Evolutionary conservation across 2,113 vertebrate species (phyloP).

Genomic region (Bubo bubo): DNA sequence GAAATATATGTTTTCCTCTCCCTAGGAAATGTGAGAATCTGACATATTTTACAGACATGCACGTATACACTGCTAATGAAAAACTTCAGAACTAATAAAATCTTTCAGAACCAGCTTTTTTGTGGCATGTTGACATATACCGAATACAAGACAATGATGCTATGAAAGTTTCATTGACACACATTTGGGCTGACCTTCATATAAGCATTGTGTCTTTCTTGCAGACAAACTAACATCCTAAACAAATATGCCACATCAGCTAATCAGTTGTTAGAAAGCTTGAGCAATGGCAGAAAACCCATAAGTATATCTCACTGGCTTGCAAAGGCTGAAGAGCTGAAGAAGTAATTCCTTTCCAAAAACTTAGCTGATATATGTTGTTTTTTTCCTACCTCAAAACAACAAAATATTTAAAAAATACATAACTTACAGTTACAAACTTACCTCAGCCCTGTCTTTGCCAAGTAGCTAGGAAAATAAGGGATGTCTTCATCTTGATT

Average conservation of each 20-base stretch:
- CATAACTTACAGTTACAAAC: background rate
- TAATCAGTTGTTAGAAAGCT: background rate
- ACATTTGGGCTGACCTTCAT: conserved; percentile 52
- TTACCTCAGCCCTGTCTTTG: background rate
- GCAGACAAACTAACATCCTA: background rate
- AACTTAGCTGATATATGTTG: background rate
- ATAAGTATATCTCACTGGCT: background rate
- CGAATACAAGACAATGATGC: background rate
- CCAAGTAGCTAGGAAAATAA: background rate
- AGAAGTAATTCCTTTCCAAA: background rate
- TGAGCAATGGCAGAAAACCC: background rate
- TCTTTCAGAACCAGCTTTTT: background rate
- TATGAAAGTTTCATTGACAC: conserved; percentile 61
- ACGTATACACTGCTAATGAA: background rate
- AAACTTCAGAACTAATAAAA: conserved; percentile 48
- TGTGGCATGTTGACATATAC: background rate
- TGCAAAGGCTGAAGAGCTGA: background rate
- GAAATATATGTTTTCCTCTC: background rate
- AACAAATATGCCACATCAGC: background rate
- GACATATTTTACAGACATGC: background rate
- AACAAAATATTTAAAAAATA: background rate
- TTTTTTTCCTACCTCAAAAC: background rate
- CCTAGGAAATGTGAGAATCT: background rate
- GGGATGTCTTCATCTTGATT: background rate
- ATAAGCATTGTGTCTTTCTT: background rate